phyloP scores from a whole-genome alignment of 1,140 invertebrate species.

The honey bee (Apis mellifera) region Amel_HAv3.1 CM009946.2:3895001-3895500 shows the following conservation, averaged over 20 bases:
- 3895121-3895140: neutral
- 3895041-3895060: neutral
- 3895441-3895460: constrained; percentile 31
- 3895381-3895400: neutral
- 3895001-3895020: too few relatives aligned
- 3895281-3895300: constrained; percentile 18
- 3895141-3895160: neutral
- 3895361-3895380: neutral
- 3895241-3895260: constrained; percentile 42
- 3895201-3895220: constrained; percentile 28
- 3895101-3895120: too few relatives aligned
- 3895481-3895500: constrained; percentile 70
- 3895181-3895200: neutral
- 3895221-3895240: constrained; percentile 14
- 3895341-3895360: constrained; percentile 32
- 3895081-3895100: too few relatives aligned
- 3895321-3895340: constrained; percentile 6
- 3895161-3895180: neutral
- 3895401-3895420: constrained; percentile 20
- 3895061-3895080: neutral
- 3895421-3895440: constrained; percentile 27
- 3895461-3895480: constrained; percentile 65
- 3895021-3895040: too few relatives aligned
- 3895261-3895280: constrained; percentile 45
- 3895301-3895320: neutral